Evolutionary conservation across 2,888 invertebrate genomes (phyloP).

Genomic region (Serrognathus titanus): DNA sequence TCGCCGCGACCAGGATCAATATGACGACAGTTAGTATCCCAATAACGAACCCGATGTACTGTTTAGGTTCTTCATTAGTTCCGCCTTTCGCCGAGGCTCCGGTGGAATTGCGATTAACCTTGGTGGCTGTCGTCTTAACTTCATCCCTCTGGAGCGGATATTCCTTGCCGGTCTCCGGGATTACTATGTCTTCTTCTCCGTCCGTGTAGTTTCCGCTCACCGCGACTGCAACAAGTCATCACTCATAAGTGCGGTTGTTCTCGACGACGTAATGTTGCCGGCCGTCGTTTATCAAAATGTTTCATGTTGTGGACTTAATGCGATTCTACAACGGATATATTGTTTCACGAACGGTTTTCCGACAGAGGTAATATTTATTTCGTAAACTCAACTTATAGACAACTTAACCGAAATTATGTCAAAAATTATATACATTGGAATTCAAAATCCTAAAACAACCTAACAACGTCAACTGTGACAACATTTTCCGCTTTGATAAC

Average conservation of each 20-base stretch:
- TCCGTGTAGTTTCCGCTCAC: conserved; percentile 62
- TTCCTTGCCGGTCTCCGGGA: conserved; percentile 53
- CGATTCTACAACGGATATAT: conserved; percentile 12
- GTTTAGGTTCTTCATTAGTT: conserved; percentile 55
- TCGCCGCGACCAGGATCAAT: conserved; percentile 65
- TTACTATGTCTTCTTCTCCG: conserved; percentile 53
- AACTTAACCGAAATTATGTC: too few relatives aligned
- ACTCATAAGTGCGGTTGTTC: conserved; percentile 17
- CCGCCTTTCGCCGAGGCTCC: conserved; percentile 26
- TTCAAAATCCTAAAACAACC: too few relatives aligned
- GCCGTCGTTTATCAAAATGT: conserved; percentile 18
- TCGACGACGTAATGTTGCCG: conserved; percentile 15
- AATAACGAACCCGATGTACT: conserved; percentile 65
- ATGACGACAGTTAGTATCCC: conserved; percentile 71
- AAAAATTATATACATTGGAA: too few relatives aligned
- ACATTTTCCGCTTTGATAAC: too few relatives aligned
- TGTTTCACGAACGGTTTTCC: background rate
- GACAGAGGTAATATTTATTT: too few relatives aligned
- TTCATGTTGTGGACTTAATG: conserved; percentile 16
- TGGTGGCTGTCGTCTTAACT: conserved; percentile 59
- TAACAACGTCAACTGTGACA: too few relatives aligned
- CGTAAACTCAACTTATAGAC: too few relatives aligned
- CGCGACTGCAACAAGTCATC: conserved; percentile 50
- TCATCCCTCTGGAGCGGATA: conserved; percentile 68
- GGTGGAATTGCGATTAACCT: conserved; percentile 52